Base-by-base conservation (phyloP, 2,113 vertebrate genomes). In the Otocyon megalotis region DNA sequence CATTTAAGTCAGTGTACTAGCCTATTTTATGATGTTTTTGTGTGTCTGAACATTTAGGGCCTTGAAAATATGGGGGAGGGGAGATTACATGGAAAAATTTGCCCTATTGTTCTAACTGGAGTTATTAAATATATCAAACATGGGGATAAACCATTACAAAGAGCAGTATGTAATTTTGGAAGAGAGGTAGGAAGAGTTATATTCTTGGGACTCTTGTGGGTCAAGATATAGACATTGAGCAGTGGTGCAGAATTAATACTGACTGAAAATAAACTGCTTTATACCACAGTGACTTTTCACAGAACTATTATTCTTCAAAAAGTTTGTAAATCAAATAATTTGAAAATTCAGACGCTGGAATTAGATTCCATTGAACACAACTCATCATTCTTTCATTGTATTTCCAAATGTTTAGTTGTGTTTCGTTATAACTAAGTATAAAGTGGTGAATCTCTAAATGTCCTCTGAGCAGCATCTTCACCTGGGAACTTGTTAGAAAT, bases 251-350 rank as follows among this genome's bases (percentile, higher is more conserved):
- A 92, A 88, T 72, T 83, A n/a, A 88, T 95, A 13, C 32, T 79
- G n/a, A 30, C 50, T 90, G 76, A 76, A 92, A 83, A 90, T 87
- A 65, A 3, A 24, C 1, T 26, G 79, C 43, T 82, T 43, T 77
- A 53, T 60, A 93, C n/a, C 48, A 32, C 28, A 79, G n/a, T 63
- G 53, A 81, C 37, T 96, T 88, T 94, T 84, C 48, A 84, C 48
- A 88, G 69, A 94, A 71, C 35, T 80, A 0, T 84, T 67, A 35
- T 76, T 96, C 79, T 97, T 90, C 30, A 93, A 63, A 85, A 86
- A 71, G 54, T 94, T 16, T 63, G 1, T 79, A 92, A 67, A n/a
- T 74, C 54, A 83, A 83, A 54, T 65, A n/a, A 79, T 65, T 92
- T 54, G 77, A 72, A 93, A 95, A 86, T 82, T 71, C 16, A 86